Evolutionary conservation across 2,888 invertebrate genomes (phyloP).

Genomic region (Pollenia angustigena): DNA sequence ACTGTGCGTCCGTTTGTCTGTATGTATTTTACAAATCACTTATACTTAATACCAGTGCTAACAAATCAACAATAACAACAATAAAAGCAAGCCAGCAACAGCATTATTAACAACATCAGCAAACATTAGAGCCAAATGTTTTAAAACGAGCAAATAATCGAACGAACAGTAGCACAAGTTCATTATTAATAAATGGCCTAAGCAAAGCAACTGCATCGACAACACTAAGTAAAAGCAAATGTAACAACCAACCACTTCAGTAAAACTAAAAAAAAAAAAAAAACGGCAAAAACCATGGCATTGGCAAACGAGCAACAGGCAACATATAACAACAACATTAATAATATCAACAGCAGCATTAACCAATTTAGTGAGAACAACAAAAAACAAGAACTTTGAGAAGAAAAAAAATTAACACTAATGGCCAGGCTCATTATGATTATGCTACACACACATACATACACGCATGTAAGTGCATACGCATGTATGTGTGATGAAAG

Average conservation of each 20-base stretch:
- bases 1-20: constrained; percentile 30
- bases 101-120: constrained; percentile 58
- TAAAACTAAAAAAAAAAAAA: not conserved
- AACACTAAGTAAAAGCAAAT: constrained; percentile 1
- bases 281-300: constrained; percentile 67
- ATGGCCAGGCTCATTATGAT: constrained; percentile 57
- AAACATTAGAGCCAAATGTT: constrained; percentile 45
- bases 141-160: constrained; percentile 1
- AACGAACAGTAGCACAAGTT: constrained; percentile 71
- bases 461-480: not conserved
- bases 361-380: constrained; percentile 23
- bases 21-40: constrained; percentile 61
- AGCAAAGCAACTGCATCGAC: constrained; percentile 33
- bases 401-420: constrained; percentile 29
- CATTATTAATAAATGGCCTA: constrained; percentile 70
- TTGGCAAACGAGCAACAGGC: constrained; percentile 68
- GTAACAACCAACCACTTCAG: constrained; percentile 11
- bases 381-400: not conserved
- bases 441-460: not conserved
- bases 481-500: too few relatives aligned
- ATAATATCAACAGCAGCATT: constrained; percentile 51
- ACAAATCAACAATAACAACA: constrained; percentile 57
- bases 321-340: constrained; percentile 59
- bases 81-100: constrained; percentile 51
- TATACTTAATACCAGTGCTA: constrained; percentile 47